phyloP scores from a whole-genome alignment of 2,888 invertebrate species.

The Caenorhabditis sp. region DNA sequence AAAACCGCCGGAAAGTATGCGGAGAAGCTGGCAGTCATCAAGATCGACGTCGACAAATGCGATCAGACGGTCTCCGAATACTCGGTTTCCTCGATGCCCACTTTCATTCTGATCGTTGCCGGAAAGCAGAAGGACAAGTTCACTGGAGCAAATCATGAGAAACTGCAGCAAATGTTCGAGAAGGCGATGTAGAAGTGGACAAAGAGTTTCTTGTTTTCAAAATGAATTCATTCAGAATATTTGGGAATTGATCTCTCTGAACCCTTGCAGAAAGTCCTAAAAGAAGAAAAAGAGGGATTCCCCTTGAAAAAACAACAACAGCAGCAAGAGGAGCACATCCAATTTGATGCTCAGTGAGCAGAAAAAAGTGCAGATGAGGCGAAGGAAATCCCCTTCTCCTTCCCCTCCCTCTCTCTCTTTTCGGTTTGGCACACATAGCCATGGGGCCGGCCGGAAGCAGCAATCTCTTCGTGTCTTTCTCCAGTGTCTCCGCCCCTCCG shows the following conservation, averaged over 20 bases:
- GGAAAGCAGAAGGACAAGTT: slow-evolving; percentile 21
- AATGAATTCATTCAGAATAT: too few species aligned
- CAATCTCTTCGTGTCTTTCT: slow-evolving; percentile 28
- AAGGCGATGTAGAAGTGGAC: slow-evolving; percentile 20
- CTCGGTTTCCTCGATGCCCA: slow-evolving; percentile 34
- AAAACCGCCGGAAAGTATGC: slow-evolving; percentile 2
- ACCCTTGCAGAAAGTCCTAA: background rate
- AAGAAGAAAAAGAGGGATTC: background rate
- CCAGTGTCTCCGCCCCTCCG: background rate
- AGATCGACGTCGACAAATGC: slow-evolving; percentile 37
- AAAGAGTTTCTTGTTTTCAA: too few species aligned
- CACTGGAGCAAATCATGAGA: slow-evolving; percentile 31
- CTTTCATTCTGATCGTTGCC: slow-evolving; percentile 30
- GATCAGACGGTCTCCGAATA: slow-evolving; percentile 25
- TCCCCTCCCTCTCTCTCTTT: too few species aligned
- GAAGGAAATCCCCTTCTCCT: slow-evolving; percentile 14
- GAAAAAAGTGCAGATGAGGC: slow-evolving; percentile 20
- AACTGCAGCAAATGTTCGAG: slow-evolving; percentile 10
- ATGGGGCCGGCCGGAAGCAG: slow-evolving; percentile 49
- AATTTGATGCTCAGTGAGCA: slow-evolving; percentile 31
- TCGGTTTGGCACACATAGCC: slow-evolving; percentile 16
- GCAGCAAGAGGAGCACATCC: slow-evolving; percentile 9
- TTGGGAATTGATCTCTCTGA: background rate
- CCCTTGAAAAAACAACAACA: background rate
- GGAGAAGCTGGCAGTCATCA: slow-evolving; percentile 20